A percentile compares a stretch with the other conserved stretches of the same genome.
Evolutionary conservation across 2,797 vertebrate species (phyloP).

Genomic region (Rostrhamus sociabilis): DNA sequence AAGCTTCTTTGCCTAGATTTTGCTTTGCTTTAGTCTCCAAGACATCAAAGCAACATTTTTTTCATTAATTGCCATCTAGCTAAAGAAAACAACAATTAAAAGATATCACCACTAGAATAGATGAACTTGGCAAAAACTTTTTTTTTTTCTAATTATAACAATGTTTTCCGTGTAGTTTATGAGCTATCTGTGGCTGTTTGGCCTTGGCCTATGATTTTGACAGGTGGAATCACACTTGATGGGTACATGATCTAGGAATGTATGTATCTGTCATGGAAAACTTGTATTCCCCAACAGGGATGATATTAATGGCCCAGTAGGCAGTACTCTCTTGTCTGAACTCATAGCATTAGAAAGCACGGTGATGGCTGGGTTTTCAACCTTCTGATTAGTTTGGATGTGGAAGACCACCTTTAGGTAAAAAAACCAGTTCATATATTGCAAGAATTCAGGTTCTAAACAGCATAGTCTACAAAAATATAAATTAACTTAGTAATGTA

Average conservation of each 20-base stretch:
- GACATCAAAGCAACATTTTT: not conserved
- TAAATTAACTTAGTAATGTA: not conserved
- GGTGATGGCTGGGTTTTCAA: not conserved
- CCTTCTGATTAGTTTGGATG: not conserved
- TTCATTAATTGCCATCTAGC: not conserved
- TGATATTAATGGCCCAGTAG: not conserved
- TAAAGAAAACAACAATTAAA: not conserved
- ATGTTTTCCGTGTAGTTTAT: not conserved
- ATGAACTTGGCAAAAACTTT: not conserved
- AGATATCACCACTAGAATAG: not conserved
- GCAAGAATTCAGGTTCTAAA: not conserved
- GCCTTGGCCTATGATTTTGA: not conserved
- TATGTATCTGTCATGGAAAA: not conserved
- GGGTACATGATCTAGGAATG: not conserved
- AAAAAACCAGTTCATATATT: not conserved
- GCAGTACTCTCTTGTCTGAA: not conserved
- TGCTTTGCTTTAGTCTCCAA: not conserved
- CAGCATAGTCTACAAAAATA: not conserved
- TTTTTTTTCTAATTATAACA: not conserved
- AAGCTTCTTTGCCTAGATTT: not conserved
- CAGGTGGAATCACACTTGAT: not conserved
- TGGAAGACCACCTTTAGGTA: not conserved
- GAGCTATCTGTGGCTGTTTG: not conserved
- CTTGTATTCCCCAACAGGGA: not conserved
- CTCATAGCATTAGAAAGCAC: accelerated